Conservation (phyloP, 2,888 invertebrate species). For the Marronus borbonicus region DNA sequence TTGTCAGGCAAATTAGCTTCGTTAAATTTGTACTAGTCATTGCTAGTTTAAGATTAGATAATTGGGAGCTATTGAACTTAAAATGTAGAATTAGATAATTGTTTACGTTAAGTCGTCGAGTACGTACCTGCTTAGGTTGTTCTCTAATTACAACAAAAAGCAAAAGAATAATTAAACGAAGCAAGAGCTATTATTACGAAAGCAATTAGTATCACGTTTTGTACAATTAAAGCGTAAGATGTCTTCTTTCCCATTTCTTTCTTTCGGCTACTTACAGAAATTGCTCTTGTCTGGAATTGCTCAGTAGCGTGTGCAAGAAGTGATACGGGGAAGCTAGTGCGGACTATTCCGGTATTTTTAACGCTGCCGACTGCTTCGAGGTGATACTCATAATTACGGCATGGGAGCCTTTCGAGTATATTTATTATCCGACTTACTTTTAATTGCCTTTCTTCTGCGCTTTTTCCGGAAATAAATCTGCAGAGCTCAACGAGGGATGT, state of each 20-base stretch:
- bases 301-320: slow-evolving; percentile 18
- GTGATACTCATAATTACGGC: slow-evolving; percentile 34
- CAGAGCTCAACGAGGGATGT: not conserved
- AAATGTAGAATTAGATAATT: too few species aligned
- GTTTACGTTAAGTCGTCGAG: not conserved
- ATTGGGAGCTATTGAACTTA: too few species aligned
- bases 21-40: not conserved
- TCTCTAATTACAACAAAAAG: not conserved
- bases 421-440: slow-evolving; percentile 34
- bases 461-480: slow-evolving; percentile 25
- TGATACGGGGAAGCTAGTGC: slow-evolving; percentile 4
- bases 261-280: slow-evolving; percentile 39
- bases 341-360: slow-evolving; percentile 24
- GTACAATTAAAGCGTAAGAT: slow-evolving; percentile 67
- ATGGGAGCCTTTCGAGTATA: slow-evolving; percentile 10
- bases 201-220: slow-evolving; percentile 71
- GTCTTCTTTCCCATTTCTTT: slow-evolving; percentile 57
- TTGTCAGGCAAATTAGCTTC: too few species aligned
- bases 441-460: slow-evolving; percentile 32
- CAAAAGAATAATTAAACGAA: slow-evolving; percentile 56
- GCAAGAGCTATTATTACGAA: slow-evolving; percentile 66
- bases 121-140: too few species aligned
- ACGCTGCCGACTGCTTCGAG: slow-evolving; percentile 14
- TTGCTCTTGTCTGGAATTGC: slow-evolving; percentile 32
- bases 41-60: too few species aligned